These are phyloP conservation scores for Ameiurus melas DNA, from an alignment of 2,113 vertebrate species.

Conservation along the genomic window DNA sequence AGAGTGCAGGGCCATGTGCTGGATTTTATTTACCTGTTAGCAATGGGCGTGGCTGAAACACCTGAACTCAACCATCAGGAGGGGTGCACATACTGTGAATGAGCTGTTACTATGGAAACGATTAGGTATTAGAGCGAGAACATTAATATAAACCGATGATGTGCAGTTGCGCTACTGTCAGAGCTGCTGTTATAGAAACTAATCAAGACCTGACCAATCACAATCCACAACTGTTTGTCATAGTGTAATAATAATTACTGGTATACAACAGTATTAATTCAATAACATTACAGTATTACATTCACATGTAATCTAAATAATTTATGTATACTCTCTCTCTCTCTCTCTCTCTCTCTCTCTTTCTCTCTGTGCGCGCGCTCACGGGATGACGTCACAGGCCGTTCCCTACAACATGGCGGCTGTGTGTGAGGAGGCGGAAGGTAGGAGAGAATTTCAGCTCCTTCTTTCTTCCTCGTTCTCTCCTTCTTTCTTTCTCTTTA, in stretches of 20 bases:
- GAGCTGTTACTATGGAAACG: too few species aligned
- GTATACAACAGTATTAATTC: too few species aligned
- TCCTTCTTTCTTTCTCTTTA: not conserved
- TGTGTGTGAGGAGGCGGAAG: constrained; percentile 39
- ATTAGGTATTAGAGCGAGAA: too few species aligned
- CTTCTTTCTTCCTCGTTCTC: not conserved
- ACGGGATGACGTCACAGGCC: constrained; percentile 20
- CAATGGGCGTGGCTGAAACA: not conserved
- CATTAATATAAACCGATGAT: too few species aligned
- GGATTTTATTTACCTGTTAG: not conserved
- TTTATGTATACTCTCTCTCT: not conserved
- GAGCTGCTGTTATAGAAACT: too few species aligned
- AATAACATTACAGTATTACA: too few species aligned
- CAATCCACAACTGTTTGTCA: too few species aligned
- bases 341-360: constrained; percentile 14
- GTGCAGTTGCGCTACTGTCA: too few species aligned
- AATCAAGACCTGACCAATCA: too few species aligned
- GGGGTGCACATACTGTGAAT: not conserved
- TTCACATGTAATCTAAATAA: too few species aligned
- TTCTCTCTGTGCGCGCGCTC: not conserved
- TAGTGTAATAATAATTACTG: too few species aligned
- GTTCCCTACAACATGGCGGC: constrained; percentile 39
- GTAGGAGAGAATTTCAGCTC: constrained; percentile 11
- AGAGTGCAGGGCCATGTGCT: too few species aligned
- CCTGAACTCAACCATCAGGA: not conserved